These are phyloP conservation scores for Ctenopoma multispine DNA, from an alignment of 2,797 vertebrate species.

Conservation along the genomic window DNA sequence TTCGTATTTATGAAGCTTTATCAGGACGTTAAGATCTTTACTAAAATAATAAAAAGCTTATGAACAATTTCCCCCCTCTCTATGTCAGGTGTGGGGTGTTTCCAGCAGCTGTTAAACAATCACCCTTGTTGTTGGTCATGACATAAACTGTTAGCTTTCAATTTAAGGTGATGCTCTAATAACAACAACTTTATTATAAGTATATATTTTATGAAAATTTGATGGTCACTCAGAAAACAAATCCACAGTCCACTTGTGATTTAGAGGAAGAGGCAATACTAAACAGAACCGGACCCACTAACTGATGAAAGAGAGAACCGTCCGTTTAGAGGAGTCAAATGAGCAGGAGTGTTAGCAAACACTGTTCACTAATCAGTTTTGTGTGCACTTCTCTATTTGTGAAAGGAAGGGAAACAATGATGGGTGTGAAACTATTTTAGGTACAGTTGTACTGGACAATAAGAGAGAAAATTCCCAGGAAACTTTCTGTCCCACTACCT, in stretches of 20 bases:
- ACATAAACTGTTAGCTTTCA: no score
- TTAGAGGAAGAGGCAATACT: not conserved
- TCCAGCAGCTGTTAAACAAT: no score
- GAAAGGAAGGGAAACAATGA: not conserved
- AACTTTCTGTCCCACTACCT: conserved; percentile 1
- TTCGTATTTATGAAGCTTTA: no score
- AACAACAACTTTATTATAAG: no score
- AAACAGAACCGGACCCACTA: conserved; percentile 4
- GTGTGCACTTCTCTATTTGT: not conserved
- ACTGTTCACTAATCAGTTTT: conserved; percentile 19
- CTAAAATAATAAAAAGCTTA: no score
- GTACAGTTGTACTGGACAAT: conserved; percentile 18
- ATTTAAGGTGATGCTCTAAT: no score
- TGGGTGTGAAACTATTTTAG: not conserved
- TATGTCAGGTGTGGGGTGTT: no score
- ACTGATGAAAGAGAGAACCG: conserved; percentile 15
- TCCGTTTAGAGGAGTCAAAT: conserved; percentile 14
- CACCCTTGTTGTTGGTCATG: no score
- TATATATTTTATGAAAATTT: no score
- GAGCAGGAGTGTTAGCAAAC: conserved; percentile 27
- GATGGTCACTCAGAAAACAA: not conserved
- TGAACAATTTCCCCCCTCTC: no score
- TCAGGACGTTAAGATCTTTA: no score
- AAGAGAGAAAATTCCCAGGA: conserved; percentile 26
- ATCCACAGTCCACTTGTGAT: not conserved